Evolutionary conservation across 2,888 invertebrate species (phyloP).

Genomic region (Mythimna ferrago): DNA sequence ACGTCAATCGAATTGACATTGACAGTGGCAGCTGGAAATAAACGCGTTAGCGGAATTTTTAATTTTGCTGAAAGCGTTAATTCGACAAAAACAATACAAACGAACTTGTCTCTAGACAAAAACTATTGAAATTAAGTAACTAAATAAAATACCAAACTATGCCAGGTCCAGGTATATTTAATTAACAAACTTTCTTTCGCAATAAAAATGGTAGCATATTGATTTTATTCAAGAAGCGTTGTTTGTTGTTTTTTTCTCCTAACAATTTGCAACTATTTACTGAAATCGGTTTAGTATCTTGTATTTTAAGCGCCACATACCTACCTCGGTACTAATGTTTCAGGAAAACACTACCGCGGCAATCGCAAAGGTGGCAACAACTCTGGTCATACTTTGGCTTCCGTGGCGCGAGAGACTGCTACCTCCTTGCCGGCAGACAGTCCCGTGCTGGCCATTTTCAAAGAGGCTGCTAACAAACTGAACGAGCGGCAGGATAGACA

Average conservation of each 20-base stretch:
- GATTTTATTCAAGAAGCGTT: not conserved
- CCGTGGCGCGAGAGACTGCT: constrained; percentile 78
- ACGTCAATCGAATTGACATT: not conserved
- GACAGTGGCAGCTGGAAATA: constrained; percentile 15
- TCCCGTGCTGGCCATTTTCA: constrained; percentile 92
- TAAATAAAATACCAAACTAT: constrained; percentile 52
- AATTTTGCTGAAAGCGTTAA: not conserved
- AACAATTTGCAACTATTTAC: not conserved
- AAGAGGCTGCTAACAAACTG: constrained; percentile 91
- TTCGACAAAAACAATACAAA: not conserved
- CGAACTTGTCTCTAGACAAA: not conserved
- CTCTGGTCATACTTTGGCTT: constrained; percentile 72
- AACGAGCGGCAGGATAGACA: constrained; percentile 95
- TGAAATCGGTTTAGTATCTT: not conserved
- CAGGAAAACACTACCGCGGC: constrained; percentile 77
- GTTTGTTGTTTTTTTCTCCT: not conserved
- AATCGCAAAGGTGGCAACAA: constrained; percentile 62
- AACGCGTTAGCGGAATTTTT: constrained; percentile 22
- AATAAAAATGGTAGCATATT: not conserved
- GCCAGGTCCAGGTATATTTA: constrained; percentile 75
- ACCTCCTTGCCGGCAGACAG: constrained; percentile 80
- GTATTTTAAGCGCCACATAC: not conserved
- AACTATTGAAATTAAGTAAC: not conserved
- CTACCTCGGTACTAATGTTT: not conserved
- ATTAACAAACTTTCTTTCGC: not conserved